A percentile compares a stretch with the other conserved stretches of the same genome.
Evolutionary conservation across 2,888 invertebrate genomes (phyloP).

Genomic region (Dromius quadrimaculatus): DNA sequence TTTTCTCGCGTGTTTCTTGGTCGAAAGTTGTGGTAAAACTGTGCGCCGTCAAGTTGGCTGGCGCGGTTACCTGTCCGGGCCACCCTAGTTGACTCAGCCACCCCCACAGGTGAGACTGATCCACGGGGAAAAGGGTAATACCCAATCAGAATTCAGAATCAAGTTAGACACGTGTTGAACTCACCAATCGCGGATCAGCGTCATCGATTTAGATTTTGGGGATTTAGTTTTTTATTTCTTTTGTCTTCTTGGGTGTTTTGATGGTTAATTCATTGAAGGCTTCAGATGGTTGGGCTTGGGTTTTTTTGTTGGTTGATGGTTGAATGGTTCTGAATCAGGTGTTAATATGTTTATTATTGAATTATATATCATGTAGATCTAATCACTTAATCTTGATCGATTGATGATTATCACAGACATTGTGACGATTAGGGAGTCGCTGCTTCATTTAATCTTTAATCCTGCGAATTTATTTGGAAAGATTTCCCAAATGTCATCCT

Average conservation of each 20-base stretch:
- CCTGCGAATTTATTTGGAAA: too few relatives aligned
- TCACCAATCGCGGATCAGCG: not conserved
- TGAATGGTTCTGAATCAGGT: constrained; percentile 17
- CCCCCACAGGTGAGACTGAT: constrained; percentile 13
- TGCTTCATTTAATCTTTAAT: too few relatives aligned
- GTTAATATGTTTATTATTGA: constrained; percentile 35
- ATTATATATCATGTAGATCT: constrained; percentile 22
- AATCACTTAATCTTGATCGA: constrained; percentile 21
- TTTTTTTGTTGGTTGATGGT: constrained; percentile 32
- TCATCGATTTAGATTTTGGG: constrained; percentile 20
- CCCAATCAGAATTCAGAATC: constrained; percentile 20
- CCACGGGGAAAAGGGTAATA: not conserved
- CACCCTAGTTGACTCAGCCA: constrained; percentile 49
- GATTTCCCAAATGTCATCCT: too few relatives aligned
- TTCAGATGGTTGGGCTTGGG: constrained; percentile 12
- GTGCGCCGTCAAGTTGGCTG: constrained; percentile 31
- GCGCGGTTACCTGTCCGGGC: constrained; percentile 32
- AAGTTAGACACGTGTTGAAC: constrained; percentile 22
- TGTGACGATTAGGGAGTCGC: too few relatives aligned
- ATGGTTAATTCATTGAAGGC: constrained; percentile 17
- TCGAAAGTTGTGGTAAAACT: constrained; percentile 24
- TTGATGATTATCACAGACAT: too few relatives aligned
- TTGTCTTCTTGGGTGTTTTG: constrained; percentile 25
- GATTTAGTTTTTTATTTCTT: constrained; percentile 26
- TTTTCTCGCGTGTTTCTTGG: not conserved